Evolutionary conservation across 2,888 invertebrate species (phyloP), one percentile per base, ranked within the genome.

Genomic region (Mycalesis mineus): DNA sequence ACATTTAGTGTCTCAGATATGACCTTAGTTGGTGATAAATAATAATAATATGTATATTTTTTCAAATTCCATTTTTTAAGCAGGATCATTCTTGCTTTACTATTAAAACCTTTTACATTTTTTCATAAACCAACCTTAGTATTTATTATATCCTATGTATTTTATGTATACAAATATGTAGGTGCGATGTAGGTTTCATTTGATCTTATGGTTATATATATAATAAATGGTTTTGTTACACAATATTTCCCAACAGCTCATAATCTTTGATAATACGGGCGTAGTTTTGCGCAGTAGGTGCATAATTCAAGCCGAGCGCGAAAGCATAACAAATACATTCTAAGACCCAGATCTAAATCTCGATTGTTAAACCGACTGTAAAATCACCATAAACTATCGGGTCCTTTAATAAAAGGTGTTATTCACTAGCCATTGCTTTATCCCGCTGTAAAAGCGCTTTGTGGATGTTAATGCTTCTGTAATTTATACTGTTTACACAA

Each of bases 311-410:
- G 13, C 8, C 9, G 13, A 49, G 22, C 14, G 9, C 13, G 39
- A 37, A 39, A 22, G 22, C 48, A 39, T 33, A 36, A n/a, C 47
- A 36, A 44, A 44, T 36, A 50, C 29, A 50, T 50, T 50, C 39
- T 52, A 52, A 52, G 41, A 33, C 41, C 33, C 42, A 31, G 52
- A 54, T 44, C 48, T 28, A 53, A 60, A 57, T 36, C 41, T n/a
- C 47, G 41, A 51, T 50, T 47, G 52, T 56, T 47, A 55, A 61
- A 57, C 49, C 22, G 49, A 57, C 47, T 50, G 52, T 63, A 66
- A 63, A 70, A 65, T 65, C 56, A 64, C 64, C 54, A 63, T 70
- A 65, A 68, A 68, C 60, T 52, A 58, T 58, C 51, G 50, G 49
- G 49, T 39, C 53, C 58, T 61, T 62, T 60, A 58, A 52, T 60